Percentiles rank a stretch among this genome's conserved stretches.
These are phyloP conservation scores for Capra hircus DNA, from an alignment of 2,113 vertebrate species.

Conservation along the genomic window DNA sequence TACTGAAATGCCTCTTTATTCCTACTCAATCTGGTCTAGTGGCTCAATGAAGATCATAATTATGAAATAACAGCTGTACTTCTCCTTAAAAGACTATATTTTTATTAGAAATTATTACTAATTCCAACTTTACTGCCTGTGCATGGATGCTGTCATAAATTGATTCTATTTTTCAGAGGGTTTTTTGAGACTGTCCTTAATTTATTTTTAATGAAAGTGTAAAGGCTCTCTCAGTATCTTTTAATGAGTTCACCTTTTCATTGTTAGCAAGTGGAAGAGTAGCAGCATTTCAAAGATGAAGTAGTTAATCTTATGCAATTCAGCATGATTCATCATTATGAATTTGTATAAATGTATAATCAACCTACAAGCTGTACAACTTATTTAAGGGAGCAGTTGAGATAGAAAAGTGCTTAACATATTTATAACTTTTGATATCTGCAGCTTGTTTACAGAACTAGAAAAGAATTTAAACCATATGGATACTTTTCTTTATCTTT, in stretches of 20 bases:
- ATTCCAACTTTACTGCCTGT: neutral
- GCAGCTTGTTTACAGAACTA: constrained; percentile 26
- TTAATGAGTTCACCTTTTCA: constrained; percentile 23
- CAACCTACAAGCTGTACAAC: neutral
- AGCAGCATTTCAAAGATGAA: constrained; percentile 15
- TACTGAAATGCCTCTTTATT: constrained; percentile 42
- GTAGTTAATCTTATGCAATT: neutral
- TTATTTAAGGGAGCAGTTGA: constrained; percentile 32
- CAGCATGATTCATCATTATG: neutral
- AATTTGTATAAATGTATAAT: constrained; percentile 50
- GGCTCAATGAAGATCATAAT: constrained; percentile 11
- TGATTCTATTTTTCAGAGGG: neutral
- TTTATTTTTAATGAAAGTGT: constrained; percentile 56
- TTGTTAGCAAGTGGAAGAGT: neutral
- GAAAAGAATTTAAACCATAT: neutral
- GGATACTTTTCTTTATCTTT: neutral
- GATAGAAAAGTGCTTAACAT: constrained; percentile 32
- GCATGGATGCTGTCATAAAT: neutral
- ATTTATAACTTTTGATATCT: constrained; percentile 50
- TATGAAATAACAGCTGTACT: constrained; percentile 25
- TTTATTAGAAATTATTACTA: constrained; percentile 23
- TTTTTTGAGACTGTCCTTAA: constrained; percentile 26
- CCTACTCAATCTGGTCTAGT: neutral
- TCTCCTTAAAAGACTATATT: neutral
- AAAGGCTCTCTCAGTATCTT: neutral